Conservation (phyloP, 1,140 invertebrate species). For the Brachionus paranguensis region DNA sequence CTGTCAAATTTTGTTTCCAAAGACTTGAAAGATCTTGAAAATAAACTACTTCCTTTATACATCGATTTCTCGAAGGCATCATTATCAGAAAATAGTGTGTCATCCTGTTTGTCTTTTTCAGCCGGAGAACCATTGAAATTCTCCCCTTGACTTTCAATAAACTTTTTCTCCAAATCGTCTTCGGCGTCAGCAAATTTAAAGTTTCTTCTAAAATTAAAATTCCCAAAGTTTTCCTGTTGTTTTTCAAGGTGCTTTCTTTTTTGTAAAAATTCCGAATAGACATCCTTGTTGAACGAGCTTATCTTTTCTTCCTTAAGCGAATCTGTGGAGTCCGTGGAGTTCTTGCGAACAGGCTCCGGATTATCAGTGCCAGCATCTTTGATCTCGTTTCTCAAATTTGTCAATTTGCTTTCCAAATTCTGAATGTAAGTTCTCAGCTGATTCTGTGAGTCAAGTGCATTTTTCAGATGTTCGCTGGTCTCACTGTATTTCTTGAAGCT, state of each 20-base stretch:
- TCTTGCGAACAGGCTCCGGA: background rate
- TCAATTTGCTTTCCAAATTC: slow-evolving; percentile 16
- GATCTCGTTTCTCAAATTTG: slow-evolving; percentile 12
- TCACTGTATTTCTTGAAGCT: slow-evolving; percentile 6
- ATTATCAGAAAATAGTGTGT: background rate
- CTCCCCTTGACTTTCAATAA: slow-evolving; percentile 1
- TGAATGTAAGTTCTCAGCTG: slow-evolving; percentile 5
- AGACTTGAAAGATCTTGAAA: background rate
- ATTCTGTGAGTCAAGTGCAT: slow-evolving; percentile 13
- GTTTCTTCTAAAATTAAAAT: background rate
- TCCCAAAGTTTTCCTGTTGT: background rate
- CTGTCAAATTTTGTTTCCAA: background rate
- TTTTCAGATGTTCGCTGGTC: slow-evolving; percentile 3
- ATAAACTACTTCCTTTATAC: background rate
- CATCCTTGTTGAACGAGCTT: background rate
- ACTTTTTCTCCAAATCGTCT: slow-evolving; percentile 12
- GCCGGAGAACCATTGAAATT: background rate
- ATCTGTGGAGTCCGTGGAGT: background rate
- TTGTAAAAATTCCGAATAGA: slow-evolving; percentile 25
- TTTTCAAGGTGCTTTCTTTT: background rate
- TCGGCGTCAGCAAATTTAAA: background rate
- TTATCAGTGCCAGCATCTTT: background rate
- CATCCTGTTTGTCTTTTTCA: background rate
- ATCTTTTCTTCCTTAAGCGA: background rate
- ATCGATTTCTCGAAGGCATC: slow-evolving; percentile 6